These are phyloP conservation scores for Acrocera orbiculus DNA, from an alignment of 2,888 invertebrate genomes.

Conservation along the genomic window DNA sequence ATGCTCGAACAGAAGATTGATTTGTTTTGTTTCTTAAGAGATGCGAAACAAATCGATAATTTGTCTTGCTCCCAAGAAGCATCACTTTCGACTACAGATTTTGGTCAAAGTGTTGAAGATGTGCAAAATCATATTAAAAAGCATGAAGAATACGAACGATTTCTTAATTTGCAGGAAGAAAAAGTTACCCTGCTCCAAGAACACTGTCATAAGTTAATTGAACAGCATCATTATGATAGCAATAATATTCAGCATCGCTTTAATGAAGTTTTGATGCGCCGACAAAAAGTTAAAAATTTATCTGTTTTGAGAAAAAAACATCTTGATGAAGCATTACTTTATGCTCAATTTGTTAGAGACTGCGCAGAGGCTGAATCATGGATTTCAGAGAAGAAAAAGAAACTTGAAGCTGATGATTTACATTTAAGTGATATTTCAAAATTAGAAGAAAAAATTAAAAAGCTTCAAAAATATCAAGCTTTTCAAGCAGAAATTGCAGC, in stretches of 20 bases:
- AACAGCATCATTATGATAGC: slow-evolving; percentile 83
- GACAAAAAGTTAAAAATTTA: slow-evolving; percentile 44
- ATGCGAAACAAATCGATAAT: slow-evolving; percentile 82
- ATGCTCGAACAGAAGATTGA: slow-evolving; percentile 81
- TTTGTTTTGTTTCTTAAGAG: slow-evolving; percentile 83
- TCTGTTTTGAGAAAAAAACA: slow-evolving; percentile 47
- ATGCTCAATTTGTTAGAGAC: slow-evolving; percentile 83
- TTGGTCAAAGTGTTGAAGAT: slow-evolving; percentile 68
- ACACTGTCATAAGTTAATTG: slow-evolving; percentile 71
- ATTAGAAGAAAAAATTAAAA: slow-evolving; percentile 89
- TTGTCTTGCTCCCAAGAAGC: slow-evolving; percentile 78
- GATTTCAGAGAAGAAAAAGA: slow-evolving; percentile 83
- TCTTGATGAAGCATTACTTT: slow-evolving; percentile 61
- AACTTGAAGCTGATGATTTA: slow-evolving; percentile 60
- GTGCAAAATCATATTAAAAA: slow-evolving; percentile 80
- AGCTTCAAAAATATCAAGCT: slow-evolving; percentile 85
- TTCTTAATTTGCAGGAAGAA: slow-evolving; percentile 72
- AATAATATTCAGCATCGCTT: slow-evolving; percentile 59
- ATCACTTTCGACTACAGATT: slow-evolving; percentile 48
- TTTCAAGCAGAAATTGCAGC: slow-evolving; percentile 84
- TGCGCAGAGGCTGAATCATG: slow-evolving; percentile 79
- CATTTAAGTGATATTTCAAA: slow-evolving; percentile 48
- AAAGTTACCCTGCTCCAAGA: slow-evolving; percentile 63
- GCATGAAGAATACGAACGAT: slow-evolving; percentile 87
- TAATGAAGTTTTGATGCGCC: slow-evolving; percentile 52